Base-by-base conservation (phyloP, 2,113 vertebrate species). In the Nibea albiflora region DNA sequence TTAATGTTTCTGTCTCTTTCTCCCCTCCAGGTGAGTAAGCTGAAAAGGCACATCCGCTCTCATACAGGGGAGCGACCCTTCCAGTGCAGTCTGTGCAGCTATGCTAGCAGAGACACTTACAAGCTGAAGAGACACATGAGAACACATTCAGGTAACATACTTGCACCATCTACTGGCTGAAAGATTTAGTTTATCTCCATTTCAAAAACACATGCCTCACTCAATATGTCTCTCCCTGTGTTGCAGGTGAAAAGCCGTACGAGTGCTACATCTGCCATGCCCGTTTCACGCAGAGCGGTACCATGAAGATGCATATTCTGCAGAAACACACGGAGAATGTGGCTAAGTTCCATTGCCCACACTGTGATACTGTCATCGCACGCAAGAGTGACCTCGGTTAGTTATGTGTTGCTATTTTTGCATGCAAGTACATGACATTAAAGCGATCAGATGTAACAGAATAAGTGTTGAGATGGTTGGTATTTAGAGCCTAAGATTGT, bases 241-340 rank as follows among this genome's bases (percentile, higher is more conserved):
- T 68, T 84, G 67, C 85, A 99, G 98, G 98, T 67, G 98, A 99
- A 94, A 99, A 99, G 94, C 98, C 98, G 58, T 99, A 99, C 39
- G 98, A 99, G 95, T 99, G 98, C 94, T 99, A 99, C 89, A 99
- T 99, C 93, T 99, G 98, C 94, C 98, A 99, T 5, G 98, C 98
- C 85, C 98, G 98, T 35, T 99, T 99, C 94, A 99, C 98, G 72
- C 98, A 99, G 91, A 99, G 98, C 46, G 98, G 98, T 76, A 99
- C 98, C 86, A 99, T 99, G 98, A 99, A 99, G 95, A 99, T 99
- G 98, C 98, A 99, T 92, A 99, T 99, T 92, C 94, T 99, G 94
- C 98, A 99, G 95, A 99, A 99, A 94, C 98, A 99, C 95, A 99
- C 98, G 0, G 98, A 99, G 92, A 99, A 99, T 2, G 98, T 99